Evolutionary conservation across 2,797 vertebrate species (phyloP).

Genomic region (Myripristis jacobus): DNA sequence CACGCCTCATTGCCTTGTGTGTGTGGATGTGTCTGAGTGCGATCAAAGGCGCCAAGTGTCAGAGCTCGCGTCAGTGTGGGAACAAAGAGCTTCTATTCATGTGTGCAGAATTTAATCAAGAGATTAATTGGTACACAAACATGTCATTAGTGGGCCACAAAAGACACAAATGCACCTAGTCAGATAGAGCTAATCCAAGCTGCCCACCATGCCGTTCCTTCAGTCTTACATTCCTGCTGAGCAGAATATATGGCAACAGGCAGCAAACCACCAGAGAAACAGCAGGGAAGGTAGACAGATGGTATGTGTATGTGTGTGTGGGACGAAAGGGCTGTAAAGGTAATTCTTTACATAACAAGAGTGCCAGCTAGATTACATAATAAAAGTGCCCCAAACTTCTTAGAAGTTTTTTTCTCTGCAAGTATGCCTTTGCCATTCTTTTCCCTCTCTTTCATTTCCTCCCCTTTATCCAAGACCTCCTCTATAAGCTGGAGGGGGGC

Average conservation of each 20-base stretch:
- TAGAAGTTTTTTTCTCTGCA: conserved; percentile 8
- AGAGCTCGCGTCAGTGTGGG: conserved; percentile 39
- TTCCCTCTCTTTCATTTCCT: conserved; percentile 60
- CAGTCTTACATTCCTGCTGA: conserved; percentile 55
- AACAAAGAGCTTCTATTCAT: conserved; percentile 62
- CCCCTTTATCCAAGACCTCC: conserved; percentile 43
- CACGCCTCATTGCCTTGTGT: background rate
- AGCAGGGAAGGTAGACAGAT: conserved; percentile 58
- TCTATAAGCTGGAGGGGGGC: conserved; percentile 2
- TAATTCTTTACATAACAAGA: conserved; percentile 61
- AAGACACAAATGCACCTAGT: conserved; percentile 54
- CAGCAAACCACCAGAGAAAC: conserved; percentile 36
- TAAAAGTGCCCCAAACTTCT: conserved; percentile 36
- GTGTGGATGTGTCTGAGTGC: background rate
- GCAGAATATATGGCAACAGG: conserved; percentile 60
- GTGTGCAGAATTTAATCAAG: conserved; percentile 75
- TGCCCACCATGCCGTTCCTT: conserved; percentile 44
- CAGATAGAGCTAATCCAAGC: conserved; percentile 60
- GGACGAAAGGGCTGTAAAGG: conserved; percentile 48
- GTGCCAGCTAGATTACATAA: conserved; percentile 57
- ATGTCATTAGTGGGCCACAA: conserved; percentile 58
- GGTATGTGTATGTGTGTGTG: conserved; percentile 45
- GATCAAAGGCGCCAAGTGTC: conserved; percentile 36
- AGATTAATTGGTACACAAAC: conserved; percentile 75
- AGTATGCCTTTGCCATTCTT: conserved; percentile 27